phyloP scores from a whole-genome alignment of 1,140 invertebrate genomes.

The Drosophila sucinea region DNA sequence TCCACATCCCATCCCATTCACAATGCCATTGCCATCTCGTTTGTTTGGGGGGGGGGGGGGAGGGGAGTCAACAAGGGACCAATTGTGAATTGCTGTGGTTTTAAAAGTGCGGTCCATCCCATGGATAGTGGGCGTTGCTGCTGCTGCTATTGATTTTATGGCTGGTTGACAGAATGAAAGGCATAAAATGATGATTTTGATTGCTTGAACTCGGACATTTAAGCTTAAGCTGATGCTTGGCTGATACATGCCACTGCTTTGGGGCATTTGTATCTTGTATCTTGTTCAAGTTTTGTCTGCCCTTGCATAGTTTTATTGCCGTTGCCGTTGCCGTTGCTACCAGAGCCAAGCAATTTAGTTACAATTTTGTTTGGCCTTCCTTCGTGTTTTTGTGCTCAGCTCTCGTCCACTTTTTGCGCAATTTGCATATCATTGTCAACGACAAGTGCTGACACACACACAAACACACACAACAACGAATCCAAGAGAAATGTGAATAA shows the following conservation, averaged over 20 bases:
- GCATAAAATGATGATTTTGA: constrained; percentile 13
- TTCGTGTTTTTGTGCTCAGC: constrained; percentile 18
- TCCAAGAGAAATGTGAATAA: not conserved
- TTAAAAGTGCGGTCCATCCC: constrained; percentile 4
- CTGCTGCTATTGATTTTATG: constrained; percentile 63
- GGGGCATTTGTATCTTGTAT: constrained; percentile 5
- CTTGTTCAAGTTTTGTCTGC: constrained; percentile 44
- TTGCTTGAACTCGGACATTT: constrained; percentile 21
- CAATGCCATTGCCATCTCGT: not conserved
- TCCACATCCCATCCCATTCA: not conserved
- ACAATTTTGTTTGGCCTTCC: constrained; percentile 66
- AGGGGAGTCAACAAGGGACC: constrained; percentile 20
- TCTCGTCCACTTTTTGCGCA: constrained; percentile 44
- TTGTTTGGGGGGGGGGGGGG: not conserved
- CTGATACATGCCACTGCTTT: not conserved
- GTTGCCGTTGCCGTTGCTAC: not conserved
- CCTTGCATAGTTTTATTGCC: constrained; percentile 48
- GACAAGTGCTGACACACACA: constrained; percentile 39
- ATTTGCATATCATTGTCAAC: constrained; percentile 73
- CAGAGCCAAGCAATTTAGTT: constrained; percentile 55
- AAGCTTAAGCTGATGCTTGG: constrained; percentile 42
- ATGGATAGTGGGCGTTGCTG: constrained; percentile 14
- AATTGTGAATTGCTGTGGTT: constrained; percentile 37
- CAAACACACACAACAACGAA: not conserved
- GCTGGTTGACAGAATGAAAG: not conserved